phyloP scores from a whole-genome alignment of 2,797 vertebrate species.

The Sardinella longiceps region DNA sequence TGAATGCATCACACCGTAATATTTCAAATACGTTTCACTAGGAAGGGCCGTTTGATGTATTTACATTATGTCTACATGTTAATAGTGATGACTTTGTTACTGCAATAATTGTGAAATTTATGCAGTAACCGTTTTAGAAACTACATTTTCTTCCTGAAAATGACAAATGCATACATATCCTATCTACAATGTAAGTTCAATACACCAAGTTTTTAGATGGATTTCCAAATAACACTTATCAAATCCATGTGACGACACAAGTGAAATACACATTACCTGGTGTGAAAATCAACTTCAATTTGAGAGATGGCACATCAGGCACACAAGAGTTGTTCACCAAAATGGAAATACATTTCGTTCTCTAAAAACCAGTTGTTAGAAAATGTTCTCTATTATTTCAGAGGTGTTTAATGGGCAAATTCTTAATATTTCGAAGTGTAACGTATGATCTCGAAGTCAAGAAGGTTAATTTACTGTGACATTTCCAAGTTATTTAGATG shows the following conservation, averaged over 20 bases:
- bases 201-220: not conserved
- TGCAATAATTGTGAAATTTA: not conserved
- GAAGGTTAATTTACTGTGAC: not conserved
- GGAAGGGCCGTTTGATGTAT: conserved; percentile 15
- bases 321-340: not conserved
- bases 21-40: not conserved
- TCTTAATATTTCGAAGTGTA: not conserved
- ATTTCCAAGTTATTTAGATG: not conserved
- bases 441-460: not conserved
- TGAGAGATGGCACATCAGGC: not conserved
- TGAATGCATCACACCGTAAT: not conserved
- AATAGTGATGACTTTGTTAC: not conserved
- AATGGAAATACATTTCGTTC: not conserved
- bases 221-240: conserved; percentile 12
- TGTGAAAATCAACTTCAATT: not conserved
- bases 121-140: not conserved
- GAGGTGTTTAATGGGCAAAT: not conserved
- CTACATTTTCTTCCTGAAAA: not conserved
- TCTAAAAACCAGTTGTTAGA: not conserved
- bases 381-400: not conserved
- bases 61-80: conserved; percentile 5
- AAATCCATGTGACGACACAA: not conserved
- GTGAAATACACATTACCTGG: not conserved
- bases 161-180: not conserved
- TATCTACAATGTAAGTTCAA: not conserved